phyloP scores from a whole-genome alignment of 2,113 vertebrate genomes.

The Seriola rivoliana region DNA sequence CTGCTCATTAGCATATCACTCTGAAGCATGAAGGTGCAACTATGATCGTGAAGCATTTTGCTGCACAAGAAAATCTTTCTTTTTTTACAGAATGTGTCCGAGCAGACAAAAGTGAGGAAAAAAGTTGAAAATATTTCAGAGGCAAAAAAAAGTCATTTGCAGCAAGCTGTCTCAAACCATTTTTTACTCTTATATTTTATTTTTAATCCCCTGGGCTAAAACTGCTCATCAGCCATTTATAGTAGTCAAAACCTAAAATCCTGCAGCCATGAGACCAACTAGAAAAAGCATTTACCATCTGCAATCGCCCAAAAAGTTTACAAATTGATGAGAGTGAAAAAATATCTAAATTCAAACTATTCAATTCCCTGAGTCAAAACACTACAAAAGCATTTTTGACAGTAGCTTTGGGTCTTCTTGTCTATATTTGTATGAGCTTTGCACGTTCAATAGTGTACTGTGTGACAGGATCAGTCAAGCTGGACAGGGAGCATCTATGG shows the following conservation, averaged over 20 bases:
- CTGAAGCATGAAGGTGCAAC: conserved; percentile 39
- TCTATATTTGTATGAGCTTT: background rate
- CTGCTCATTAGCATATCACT: conserved; percentile 52
- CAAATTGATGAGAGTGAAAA: background rate
- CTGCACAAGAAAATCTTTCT: conserved; percentile 12
- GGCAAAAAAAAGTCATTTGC: conserved; percentile 17
- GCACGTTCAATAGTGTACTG: background rate
- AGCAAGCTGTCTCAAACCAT: background rate
- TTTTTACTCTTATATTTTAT: background rate
- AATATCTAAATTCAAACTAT: conserved; percentile 1
- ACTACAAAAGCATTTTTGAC: background rate
- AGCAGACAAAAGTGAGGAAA: background rate
- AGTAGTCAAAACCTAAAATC: conserved; percentile 17
- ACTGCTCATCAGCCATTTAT: background rate
- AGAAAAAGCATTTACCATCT: background rate
- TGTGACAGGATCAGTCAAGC: background rate
- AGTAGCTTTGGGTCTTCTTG: background rate
- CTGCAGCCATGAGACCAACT: background rate
- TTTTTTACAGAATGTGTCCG: conserved; percentile 1
- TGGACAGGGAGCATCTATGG: background rate
- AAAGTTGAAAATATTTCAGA: background rate
- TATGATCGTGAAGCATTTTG: conserved; percentile 20
- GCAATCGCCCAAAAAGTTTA: background rate
- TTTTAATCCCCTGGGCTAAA: background rate
- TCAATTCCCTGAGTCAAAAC: background rate